phyloP scores from a whole-genome alignment of 2,113 vertebrate genomes.

The Cnemophilus loriae region DNA sequence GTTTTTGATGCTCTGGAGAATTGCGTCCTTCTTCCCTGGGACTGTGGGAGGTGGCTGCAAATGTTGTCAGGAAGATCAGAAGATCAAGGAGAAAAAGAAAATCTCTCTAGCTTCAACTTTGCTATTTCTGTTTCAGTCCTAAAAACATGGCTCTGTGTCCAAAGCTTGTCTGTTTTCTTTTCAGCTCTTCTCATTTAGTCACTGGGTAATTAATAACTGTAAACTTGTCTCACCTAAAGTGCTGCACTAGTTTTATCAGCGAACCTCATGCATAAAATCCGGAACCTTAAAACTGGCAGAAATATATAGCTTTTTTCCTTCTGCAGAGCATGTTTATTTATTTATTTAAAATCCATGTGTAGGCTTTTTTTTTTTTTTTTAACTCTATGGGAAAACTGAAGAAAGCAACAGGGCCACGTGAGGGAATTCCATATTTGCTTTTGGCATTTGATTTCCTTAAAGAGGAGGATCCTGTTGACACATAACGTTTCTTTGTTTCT shows the following conservation, averaged over 20 bases:
- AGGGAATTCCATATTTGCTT: slow-evolving; percentile 39
- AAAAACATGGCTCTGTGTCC: neutral
- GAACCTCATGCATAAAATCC: neutral
- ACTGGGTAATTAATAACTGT: neutral
- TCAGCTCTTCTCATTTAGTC: neutral
- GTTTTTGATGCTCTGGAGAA: neutral
- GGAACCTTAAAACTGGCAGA: neutral
- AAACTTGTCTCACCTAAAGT: neutral
- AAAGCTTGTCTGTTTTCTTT: neutral
- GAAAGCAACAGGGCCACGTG: neutral
- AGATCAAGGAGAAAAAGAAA: neutral
- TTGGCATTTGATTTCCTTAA: slow-evolving; percentile 7
- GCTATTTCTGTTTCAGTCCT: neutral
- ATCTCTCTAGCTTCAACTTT: neutral
- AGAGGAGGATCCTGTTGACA: neutral
- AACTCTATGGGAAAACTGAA: neutral
- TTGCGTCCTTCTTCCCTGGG: neutral
- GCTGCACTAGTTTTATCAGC: neutral
- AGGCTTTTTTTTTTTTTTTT: neutral
- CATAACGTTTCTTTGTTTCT: neutral
- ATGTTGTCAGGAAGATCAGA: neutral
- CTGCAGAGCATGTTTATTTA: neutral
- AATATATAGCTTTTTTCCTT: neutral
- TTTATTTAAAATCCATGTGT: neutral
- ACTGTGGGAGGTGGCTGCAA: neutral